Evolutionary conservation across 2,888 invertebrate genomes (phyloP).

Genomic region (Himalopsyche japonica): DNA sequence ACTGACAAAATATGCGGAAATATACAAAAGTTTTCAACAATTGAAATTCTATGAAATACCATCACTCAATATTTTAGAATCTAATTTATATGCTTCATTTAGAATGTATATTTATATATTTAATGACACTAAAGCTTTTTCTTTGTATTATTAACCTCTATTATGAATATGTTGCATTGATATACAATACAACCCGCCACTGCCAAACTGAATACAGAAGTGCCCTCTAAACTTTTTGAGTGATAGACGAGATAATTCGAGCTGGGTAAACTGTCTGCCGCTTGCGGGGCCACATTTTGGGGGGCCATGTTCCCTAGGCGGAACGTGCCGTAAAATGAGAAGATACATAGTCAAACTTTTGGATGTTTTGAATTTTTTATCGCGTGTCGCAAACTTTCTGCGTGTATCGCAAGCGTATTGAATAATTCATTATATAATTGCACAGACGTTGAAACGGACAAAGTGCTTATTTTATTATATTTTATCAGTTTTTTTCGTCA

Average conservation of each 20-base stretch:
- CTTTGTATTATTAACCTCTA: too few species aligned
- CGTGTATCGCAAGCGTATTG: background rate
- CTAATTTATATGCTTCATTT: too few species aligned
- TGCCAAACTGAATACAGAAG: background rate
- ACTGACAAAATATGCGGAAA: too few species aligned
- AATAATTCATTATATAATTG: background rate
- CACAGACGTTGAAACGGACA: too few species aligned
- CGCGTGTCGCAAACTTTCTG: background rate
- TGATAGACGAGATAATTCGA: constrained; percentile 36
- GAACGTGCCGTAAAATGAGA: background rate
- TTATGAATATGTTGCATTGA: too few species aligned
- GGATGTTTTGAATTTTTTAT: background rate
- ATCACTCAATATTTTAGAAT: too few species aligned
- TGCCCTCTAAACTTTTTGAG: constrained; percentile 32
- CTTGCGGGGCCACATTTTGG: background rate
- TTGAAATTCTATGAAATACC: too few species aligned
- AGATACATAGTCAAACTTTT: background rate
- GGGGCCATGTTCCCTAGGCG: background rate
- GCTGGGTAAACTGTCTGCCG: constrained; percentile 20
- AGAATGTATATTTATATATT: too few species aligned
- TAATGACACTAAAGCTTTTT: too few species aligned
- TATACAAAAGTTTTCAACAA: too few species aligned
- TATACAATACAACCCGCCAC: background rate
- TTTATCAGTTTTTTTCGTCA: too few species aligned
- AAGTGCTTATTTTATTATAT: too few species aligned